Evolutionary conservation across 2,797 vertebrate species (phyloP).

Genomic region (Tapera naevia): DNA sequence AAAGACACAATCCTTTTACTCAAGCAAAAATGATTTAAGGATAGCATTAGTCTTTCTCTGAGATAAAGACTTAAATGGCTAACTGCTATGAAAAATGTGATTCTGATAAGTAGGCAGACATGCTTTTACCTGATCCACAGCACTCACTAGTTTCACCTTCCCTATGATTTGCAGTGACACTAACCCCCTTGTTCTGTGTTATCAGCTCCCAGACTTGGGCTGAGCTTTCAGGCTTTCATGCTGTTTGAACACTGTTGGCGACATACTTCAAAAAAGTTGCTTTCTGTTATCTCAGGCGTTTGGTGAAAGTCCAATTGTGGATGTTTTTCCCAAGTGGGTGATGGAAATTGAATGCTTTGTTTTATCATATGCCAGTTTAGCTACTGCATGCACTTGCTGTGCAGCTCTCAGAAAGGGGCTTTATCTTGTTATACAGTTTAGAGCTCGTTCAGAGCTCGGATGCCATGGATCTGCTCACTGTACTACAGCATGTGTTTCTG

Average conservation of each 20-base stretch:
- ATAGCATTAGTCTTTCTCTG: neutral
- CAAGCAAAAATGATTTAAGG: neutral
- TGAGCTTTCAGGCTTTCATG: neutral
- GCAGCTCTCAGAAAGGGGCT: neutral
- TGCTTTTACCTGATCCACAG: neutral
- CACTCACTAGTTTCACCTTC: neutral
- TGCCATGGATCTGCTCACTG: neutral
- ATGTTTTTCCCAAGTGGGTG: slow-evolving; percentile 15
- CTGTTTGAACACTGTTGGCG: neutral
- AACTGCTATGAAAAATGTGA: slow-evolving; percentile 1
- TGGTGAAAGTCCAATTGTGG: neutral
- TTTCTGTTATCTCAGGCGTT: slow-evolving; percentile 39
- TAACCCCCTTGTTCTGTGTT: neutral
- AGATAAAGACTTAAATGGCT: neutral
- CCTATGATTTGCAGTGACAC: neutral
- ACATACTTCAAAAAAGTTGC: slow-evolving; percentile 37
- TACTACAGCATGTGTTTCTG: neutral
- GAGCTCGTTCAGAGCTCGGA: neutral
- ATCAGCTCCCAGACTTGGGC: slow-evolving; percentile 11
- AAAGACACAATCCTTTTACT: neutral
- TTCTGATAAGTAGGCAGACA: neutral
- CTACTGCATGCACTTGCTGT: neutral
- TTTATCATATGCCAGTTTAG: neutral
- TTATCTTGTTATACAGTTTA: neutral
- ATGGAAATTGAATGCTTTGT: neutral